Base-by-base conservation (phyloP, 2,888 invertebrate genomes). In the Cistogaster globosa region DNA sequence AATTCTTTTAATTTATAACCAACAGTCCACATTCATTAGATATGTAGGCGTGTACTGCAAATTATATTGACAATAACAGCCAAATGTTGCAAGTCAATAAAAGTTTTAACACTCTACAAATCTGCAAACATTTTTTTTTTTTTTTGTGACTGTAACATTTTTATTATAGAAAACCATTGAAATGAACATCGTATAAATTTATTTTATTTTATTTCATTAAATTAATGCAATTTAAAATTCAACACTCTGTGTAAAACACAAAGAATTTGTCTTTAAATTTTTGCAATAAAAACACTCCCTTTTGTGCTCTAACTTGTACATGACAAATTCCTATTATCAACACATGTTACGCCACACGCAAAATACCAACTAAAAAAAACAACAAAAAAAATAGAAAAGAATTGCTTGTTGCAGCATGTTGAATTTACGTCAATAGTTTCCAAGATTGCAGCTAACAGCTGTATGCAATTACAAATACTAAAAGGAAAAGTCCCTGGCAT, bases 161-260 rank as follows among this genome's bases (percentile, higher is more conserved):
- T 62, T 58, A 62, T 20, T 65, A 11, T 20, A 5, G 16, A 42
- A 55, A 51, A 42, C 36, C 22, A 75, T 67, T 42, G 51, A 62
- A 53, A 62, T 14, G 45, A 53, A 16, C 14, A 38, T 77, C 53
- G 11, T 71, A 71, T 55, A 78, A 71, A 63, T 78, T 62, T 53
- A 78, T 78, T 78, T 69, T 60, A 78, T 77, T 51, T 51, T n/a
- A 60, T 71, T 63, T 32, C 36, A 63, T 55, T 57, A 55, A 42
- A 14, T 18, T 32, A 48, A 79, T 71, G 62, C 32, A 48, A 79
- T 63, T 45, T 62, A 3, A 55, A 79, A 71, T 65, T 26, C 57
- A 71, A 57, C 48, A 42, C 69, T 63, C 62, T 38, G 45, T 48
- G 3, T 12, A 18, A n/a, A 42, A 55, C 36, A 68, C 57, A 1